Percentiles rank a stretch among this genome's conserved stretches.
Conservation (phyloP, 2,113 vertebrate genomes). For the Lates calcarifer region DNA sequence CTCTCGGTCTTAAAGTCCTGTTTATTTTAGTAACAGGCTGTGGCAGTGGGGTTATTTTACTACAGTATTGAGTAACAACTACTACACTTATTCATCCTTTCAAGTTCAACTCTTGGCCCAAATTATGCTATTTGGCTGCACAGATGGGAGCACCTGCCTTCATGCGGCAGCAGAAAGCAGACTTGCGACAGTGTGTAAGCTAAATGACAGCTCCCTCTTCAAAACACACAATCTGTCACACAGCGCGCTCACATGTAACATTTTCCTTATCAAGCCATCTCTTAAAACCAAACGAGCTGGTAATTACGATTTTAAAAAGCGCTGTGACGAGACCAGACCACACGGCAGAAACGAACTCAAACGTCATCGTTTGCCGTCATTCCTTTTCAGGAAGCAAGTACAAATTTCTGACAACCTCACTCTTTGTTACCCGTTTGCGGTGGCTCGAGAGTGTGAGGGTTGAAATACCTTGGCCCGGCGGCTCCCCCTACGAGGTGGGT, state of each 20-base stretch:
- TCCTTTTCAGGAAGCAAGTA: constrained; percentile 51
- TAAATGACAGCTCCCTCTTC: constrained; percentile 62
- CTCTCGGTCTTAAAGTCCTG: constrained; percentile 63
- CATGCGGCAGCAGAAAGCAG: constrained; percentile 38
- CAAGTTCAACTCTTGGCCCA: constrained; percentile 68
- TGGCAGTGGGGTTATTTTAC: constrained; percentile 82
- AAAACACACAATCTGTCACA: constrained; percentile 58
- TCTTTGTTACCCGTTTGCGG: constrained; percentile 48
- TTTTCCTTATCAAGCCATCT: constrained; percentile 56
- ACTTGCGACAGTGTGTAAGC: constrained; percentile 54
- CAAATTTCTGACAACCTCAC: constrained; percentile 49
- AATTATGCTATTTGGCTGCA: constrained; percentile 56
- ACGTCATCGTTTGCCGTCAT: constrained; percentile 19
- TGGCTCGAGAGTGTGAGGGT: constrained; percentile 50
- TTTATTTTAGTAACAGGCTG: constrained; percentile 86
- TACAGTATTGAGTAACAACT: constrained; percentile 82
- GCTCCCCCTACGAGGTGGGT: constrained; percentile 83
- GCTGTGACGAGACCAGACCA: constrained; percentile 57
- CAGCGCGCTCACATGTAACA: background rate
- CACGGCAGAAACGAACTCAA: constrained; percentile 57
- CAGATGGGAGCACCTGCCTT: constrained; percentile 67
- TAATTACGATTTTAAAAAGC: constrained; percentile 43
- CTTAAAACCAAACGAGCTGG: constrained; percentile 37
- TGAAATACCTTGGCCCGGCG: constrained; percentile 65
- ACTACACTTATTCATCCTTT: constrained; percentile 78